These are phyloP conservation scores for Pyrocephalus nanus DNA, from an alignment of 2,797 vertebrate genomes.

Conservation along the genomic window DNA sequence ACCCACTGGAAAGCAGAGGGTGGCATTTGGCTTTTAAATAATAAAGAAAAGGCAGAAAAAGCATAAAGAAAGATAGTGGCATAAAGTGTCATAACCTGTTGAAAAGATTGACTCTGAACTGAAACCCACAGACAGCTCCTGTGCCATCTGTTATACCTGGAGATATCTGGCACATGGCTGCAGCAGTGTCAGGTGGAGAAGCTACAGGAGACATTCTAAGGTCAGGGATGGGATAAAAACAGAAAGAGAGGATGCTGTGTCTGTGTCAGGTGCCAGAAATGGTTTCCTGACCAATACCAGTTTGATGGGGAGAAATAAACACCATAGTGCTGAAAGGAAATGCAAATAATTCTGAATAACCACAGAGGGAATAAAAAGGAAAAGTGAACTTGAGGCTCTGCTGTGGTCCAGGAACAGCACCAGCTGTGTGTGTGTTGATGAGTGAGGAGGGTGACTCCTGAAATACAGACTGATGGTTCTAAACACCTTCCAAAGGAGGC, in stretches of 20 bases:
- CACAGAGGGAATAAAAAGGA: not conserved
- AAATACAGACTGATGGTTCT: not conserved
- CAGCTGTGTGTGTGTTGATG: not conserved
- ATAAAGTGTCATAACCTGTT: constrained; percentile 1
- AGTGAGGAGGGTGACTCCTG: not conserved
- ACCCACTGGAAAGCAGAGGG: not conserved
- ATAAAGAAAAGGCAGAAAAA: not conserved
- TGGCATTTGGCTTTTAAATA: not conserved
- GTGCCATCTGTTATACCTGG: constrained; percentile 73
- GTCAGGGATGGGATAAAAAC: constrained; percentile 46
- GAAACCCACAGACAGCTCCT: constrained; percentile 26
- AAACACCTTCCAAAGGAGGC: not conserved
- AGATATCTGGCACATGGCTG: constrained; percentile 45
- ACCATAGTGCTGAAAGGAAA: not conserved
- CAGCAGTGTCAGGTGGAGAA: constrained; percentile 41
- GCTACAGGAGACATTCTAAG: constrained; percentile 63
- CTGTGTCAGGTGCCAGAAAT: constrained; percentile 12
- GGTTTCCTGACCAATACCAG: not conserved
- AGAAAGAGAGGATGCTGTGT: constrained; percentile 11
- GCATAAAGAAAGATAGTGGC: not conserved
- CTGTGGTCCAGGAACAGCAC: not conserved
- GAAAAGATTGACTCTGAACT: constrained; percentile 55
- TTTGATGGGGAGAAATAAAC: not conserved
- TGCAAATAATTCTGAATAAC: not conserved
- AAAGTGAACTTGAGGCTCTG: not conserved